These are phyloP conservation scores for Leucoptera coffeella DNA, from an alignment of 2,888 invertebrate genomes.

Conservation along the genomic window DNA sequence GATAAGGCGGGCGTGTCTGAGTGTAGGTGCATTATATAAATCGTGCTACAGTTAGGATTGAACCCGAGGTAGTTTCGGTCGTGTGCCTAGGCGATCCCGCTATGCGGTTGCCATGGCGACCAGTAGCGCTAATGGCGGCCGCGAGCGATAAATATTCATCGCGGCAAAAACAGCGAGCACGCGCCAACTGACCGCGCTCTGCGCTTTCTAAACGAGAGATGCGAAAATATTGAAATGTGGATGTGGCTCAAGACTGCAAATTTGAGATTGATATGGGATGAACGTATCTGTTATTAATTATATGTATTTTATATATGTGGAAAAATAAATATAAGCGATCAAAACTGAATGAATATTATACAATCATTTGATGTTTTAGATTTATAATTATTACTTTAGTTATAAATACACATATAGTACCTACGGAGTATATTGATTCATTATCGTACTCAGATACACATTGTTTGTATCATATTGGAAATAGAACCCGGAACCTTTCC, in stretches of 20 bases:
- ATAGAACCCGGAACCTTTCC: too few species aligned
- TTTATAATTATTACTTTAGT: too few species aligned
- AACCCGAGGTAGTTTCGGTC: not conserved
- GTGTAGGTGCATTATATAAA: too few species aligned
- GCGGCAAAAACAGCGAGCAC: slow-evolving; percentile 33
- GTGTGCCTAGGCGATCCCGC: not conserved
- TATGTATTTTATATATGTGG: too few species aligned
- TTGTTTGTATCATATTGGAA: too few species aligned
- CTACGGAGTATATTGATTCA: too few species aligned
- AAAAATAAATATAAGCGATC: not conserved
- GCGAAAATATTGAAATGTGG: slow-evolving; percentile 7
- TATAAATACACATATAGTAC: too few species aligned
- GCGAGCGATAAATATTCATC: slow-evolving; percentile 44
- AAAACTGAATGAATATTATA: too few species aligned
- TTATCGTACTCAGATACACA: too few species aligned
- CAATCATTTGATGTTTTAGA: too few species aligned
- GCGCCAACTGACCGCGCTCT: slow-evolving; percentile 31
- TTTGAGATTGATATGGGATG: not conserved
- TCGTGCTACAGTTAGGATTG: not conserved
- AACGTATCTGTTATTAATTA: not conserved
- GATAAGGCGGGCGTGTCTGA: too few species aligned
- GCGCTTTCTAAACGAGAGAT: slow-evolving; percentile 36
- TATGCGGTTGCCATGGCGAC: slow-evolving; percentile 1
- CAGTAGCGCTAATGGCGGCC: slow-evolving; percentile 5
- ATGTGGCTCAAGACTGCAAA: too few species aligned